Conservation (phyloP, 1,140 invertebrate genomes). For the Anoplophora glabripennis region DNA sequence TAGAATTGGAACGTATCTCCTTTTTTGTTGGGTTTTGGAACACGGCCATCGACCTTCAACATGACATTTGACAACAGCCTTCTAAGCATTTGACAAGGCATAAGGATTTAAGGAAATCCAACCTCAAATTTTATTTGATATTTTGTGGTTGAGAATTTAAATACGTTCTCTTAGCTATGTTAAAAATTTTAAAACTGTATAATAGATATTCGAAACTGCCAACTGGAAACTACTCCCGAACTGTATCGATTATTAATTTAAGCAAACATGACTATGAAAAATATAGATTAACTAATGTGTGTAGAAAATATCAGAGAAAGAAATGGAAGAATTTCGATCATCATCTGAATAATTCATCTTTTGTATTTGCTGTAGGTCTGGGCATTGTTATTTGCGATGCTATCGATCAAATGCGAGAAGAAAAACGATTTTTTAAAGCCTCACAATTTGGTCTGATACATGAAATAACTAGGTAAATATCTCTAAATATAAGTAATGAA, state of each 20-base stretch:
- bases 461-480: conserved; percentile 59
- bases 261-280: neutral
- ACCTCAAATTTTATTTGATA: neutral
- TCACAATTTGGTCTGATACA: conserved; percentile 60
- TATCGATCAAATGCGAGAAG: neutral
- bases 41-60: no score
- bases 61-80: no score
- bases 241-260: neutral
- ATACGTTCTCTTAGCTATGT: neutral
- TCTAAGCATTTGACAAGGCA: no score
- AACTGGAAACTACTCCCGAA: neutral
- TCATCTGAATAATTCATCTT: neutral
- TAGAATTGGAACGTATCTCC: no score
- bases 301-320: conserved; percentile 8
- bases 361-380: conserved; percentile 1
- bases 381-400: conserved; percentile 8
- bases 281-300: neutral
- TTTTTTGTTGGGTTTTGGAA: no score
- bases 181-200: neutral
- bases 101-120: no score
- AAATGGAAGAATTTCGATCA: neutral
- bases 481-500: conserved; percentile 13
- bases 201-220: neutral
- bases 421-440: conserved; percentile 60
- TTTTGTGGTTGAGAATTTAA: neutral